Evolutionary conservation across 2,797 vertebrate genomes (phyloP).

Genomic region (Pseudomugil tenellus): DNA sequence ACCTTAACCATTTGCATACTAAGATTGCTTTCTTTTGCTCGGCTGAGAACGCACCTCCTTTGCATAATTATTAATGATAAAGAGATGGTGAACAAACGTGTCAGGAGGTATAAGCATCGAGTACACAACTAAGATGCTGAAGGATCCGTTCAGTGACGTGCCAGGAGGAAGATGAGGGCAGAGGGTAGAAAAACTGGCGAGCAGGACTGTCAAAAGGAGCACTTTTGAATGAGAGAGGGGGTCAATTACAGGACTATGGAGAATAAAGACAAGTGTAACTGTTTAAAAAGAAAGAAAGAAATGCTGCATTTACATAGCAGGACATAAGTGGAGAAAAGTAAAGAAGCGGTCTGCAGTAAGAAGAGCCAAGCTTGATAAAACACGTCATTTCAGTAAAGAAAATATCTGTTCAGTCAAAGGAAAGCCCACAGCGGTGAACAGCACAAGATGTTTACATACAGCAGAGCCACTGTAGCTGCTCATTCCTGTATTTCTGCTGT

Average conservation of each 20-base stretch:
- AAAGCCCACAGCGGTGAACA: slow-evolving; percentile 53
- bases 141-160: slow-evolving; percentile 62
- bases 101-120: slow-evolving; percentile 85
- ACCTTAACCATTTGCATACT: slow-evolving; percentile 92
- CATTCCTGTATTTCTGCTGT: slow-evolving; percentile 55
- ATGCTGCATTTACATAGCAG: slow-evolving; percentile 11
- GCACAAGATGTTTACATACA: slow-evolving; percentile 66
- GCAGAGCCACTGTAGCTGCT: slow-evolving; percentile 55
- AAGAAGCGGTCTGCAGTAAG: slow-evolving; percentile 20
- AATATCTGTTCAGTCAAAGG: slow-evolving; percentile 40
- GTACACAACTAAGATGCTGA: slow-evolving; percentile 74
- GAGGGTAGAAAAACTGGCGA: slow-evolving; percentile 42
- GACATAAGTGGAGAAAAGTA: slow-evolving; percentile 13
- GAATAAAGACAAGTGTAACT: slow-evolving; percentile 17
- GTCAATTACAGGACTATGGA: slow-evolving; percentile 66
- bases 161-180: slow-evolving; percentile 47
- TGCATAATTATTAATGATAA: slow-evolving; percentile 95
- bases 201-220: slow-evolving; percentile 45
- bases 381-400: slow-evolving; percentile 57
- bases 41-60: slow-evolving; percentile 82
- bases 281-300: slow-evolving; percentile 19
- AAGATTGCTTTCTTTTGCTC: slow-evolving; percentile 88
- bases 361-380: slow-evolving; percentile 41
- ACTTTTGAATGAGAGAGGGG: slow-evolving; percentile 53
- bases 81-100: slow-evolving; percentile 89